These are phyloP conservation scores for Bombus fervidus DNA, from an alignment of 1,140 invertebrate genomes.

Conservation along the genomic window DNA sequence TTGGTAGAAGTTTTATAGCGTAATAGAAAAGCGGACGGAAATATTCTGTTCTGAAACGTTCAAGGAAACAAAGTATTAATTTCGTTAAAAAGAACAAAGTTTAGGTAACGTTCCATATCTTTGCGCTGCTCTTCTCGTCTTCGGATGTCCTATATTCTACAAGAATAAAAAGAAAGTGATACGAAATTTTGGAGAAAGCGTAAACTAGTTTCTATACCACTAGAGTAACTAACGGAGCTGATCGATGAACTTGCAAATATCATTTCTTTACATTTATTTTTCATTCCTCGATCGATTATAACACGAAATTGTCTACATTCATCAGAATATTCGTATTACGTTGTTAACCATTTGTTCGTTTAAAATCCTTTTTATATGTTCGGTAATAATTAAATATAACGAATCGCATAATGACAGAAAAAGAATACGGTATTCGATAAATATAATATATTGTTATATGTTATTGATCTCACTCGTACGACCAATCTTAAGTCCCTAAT, in stretches of 20 bases:
- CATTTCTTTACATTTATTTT: background rate
- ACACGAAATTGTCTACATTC: too few relatives aligned
- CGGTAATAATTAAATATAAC: background rate
- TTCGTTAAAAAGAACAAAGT: background rate
- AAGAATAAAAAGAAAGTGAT: slow-evolving; percentile 31
- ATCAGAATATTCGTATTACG: too few relatives aligned
- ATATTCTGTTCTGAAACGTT: background rate
- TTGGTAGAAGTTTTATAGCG: too few relatives aligned
- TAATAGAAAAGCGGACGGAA: background rate
- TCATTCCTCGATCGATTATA: background rate
- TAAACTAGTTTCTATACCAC: slow-evolving; percentile 42
- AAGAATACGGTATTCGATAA: background rate
- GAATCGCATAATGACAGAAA: background rate
- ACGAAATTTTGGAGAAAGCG: slow-evolving; percentile 53
- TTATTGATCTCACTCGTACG: background rate
- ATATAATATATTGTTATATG: background rate
- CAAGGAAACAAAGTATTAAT: background rate
- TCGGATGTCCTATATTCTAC: background rate
- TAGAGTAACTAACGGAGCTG: background rate
- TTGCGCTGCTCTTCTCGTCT: background rate
- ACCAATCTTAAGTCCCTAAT: background rate
- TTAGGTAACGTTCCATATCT: background rate
- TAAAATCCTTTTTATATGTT: too few relatives aligned
- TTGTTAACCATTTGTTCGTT: too few relatives aligned
- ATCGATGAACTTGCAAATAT: background rate